Base-by-base conservation (phyloP, 2,797 vertebrate species). In the Gymnoscopelus braueri region DNA sequence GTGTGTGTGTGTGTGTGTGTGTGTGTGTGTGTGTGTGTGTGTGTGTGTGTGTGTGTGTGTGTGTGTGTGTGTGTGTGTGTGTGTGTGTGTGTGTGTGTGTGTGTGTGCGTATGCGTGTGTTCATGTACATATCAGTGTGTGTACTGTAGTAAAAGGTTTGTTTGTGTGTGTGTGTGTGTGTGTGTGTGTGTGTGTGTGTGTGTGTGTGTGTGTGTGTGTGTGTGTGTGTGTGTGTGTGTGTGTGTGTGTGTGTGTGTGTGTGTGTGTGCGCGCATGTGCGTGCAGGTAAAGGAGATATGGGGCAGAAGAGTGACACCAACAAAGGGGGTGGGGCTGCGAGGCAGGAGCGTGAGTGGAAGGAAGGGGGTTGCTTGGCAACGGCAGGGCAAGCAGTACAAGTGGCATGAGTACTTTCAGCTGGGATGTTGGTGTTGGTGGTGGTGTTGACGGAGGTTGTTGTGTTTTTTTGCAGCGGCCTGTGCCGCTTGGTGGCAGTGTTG, bases 401-500 rank as follows among this genome's bases (percentile, higher is more conserved):
- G 50, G 50, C 50, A 51, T 13, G 50, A 55, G 54, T 74, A 77
- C 68, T 86, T 75, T 87, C 71, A 85, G 83, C 80, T 49, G 69
- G 79, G 81, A 64, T 50, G 72, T 74, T 72, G 81, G 81, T 51
- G 82, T 82, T 53, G 74, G 74, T 74, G 63, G 63, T 84, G 76
- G 83, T 66, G 84, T 72, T 77, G 84, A 71, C 76, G 69, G 72
- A 80, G 72, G 65, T 65, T 19, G 32, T 11, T 54, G 51, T 6
- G 60, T 71, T 81, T 79, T 76, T 87, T 74, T 73, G 78, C 80
- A 71, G 80, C 82, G 39, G 80, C 71, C 57, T 10, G 19, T 50
- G 84, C 62, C 66, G 77, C 86, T 82, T 53, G 65, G 80, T 90
- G 82, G 90, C 92, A 90, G 89, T 90, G 88, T 90, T 76, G 88